phyloP scores from a whole-genome alignment of 2,888 invertebrate genomes.

The Hemistola chrysoprasaria region DNA sequence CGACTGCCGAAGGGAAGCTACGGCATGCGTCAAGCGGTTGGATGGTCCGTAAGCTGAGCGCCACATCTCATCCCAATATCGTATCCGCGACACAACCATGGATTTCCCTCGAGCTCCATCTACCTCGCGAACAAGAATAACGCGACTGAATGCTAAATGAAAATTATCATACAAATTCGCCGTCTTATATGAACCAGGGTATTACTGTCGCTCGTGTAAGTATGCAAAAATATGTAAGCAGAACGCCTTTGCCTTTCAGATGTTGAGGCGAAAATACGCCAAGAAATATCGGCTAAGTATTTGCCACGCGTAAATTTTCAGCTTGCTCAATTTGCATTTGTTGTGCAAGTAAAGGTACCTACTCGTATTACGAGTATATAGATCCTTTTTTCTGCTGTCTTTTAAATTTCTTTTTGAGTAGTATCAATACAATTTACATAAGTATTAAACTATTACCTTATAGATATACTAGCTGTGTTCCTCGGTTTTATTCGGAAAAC shows the following conservation, averaged over 20 bases:
- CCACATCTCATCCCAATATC: slow-evolving; percentile 44
- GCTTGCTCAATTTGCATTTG: slow-evolving; percentile 57
- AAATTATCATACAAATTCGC: slow-evolving; percentile 80
- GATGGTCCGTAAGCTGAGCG: slow-evolving; percentile 24
- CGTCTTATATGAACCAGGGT: slow-evolving; percentile 71
- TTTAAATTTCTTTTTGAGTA: too few relatives aligned
- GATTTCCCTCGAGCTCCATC: slow-evolving; percentile 78
- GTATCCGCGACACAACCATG: slow-evolving; percentile 56
- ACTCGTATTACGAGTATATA: too few relatives aligned
- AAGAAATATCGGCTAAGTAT: slow-evolving; percentile 47
- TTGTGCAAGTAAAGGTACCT: slow-evolving; percentile 60
- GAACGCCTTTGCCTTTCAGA: slow-evolving; percentile 60
- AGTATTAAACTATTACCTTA: too few relatives aligned
- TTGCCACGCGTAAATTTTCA: slow-evolving; percentile 55
- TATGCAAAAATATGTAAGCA: slow-evolving; percentile 76
- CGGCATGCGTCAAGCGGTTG: too few relatives aligned
- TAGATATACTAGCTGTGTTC: too few relatives aligned
- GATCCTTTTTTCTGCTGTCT: too few relatives aligned
- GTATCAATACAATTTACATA: too few relatives aligned
- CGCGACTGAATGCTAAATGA: slow-evolving; percentile 78
- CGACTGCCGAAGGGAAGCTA: too few relatives aligned
- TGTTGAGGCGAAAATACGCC: slow-evolving; percentile 54
- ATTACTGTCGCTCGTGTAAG: slow-evolving; percentile 66
- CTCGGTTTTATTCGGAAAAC: too few relatives aligned
- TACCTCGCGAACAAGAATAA: slow-evolving; percentile 72